Evolutionary conservation across 2,797 vertebrate genomes (phyloP), one percentile per base, ranked within the genome.

Genomic region (Oryzias sinensis): DNA sequence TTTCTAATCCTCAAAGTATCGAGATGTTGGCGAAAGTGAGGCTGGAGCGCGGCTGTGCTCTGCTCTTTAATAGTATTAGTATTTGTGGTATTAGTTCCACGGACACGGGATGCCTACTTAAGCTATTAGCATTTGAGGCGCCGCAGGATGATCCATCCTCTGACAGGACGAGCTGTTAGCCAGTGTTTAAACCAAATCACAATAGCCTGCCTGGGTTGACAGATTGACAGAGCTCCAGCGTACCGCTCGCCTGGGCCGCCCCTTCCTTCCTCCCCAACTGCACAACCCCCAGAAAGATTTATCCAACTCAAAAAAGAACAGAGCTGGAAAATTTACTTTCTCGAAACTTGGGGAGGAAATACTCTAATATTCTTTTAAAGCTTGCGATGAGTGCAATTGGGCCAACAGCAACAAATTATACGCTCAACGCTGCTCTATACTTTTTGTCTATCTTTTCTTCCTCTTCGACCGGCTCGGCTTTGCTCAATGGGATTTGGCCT

Each of bases 1-100:
- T 75, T 74, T 82, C 83, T 91, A 91, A 92, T 93, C 89, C 89
- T 77, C 74, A 87, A 88, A 90, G 83, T 90, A 88, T 87, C 60
- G 48, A 79, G 77, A 86, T 80, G 87, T 83, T 85, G 82, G 82
- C 75, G 42, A 76, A 80, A 77, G 75, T 72, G 68, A 74, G 71
- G 77, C 80, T 62, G 77, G 45, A 62, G 74, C 47, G 54, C 51
- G 18, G 64, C 59, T 46, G 56, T 56, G 59, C 78, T 42, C 72
- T 37, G 68, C 70, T 89, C 87, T 88, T 88, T 89, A 86, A 90
- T 89, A 87, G 85, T 84, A 88, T 90, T 88, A 89, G 88, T 88
- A 87, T 91, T 91, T 91, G 88, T 88, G 87, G 89, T 83, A 90
- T 91, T 91, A 91, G 91, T 89, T 88, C 88, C 84, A 77, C 79